phyloP scores from a whole-genome alignment of 1,140 invertebrate species.

The Cotesia chilonis region DNA sequence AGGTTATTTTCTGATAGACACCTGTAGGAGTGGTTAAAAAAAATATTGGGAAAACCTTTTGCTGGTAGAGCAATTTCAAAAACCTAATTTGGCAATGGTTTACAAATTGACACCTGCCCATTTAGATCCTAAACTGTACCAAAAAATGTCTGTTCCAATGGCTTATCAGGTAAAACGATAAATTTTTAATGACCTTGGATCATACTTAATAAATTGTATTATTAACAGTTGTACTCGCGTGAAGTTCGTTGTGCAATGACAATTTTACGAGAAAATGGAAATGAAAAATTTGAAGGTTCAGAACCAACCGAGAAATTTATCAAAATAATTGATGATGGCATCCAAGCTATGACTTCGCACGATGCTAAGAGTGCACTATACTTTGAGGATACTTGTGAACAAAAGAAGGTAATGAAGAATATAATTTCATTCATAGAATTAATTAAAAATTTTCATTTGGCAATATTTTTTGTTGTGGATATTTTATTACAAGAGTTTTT shows the following conservation, averaged over 20 bases:
- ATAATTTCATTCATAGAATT: no score
- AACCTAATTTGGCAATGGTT: conserved; percentile 1
- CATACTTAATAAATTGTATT: not conserved
- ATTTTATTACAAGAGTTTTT: not conserved
- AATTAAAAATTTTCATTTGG: no score
- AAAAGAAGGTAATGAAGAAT: not conserved
- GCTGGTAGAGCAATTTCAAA: not conserved
- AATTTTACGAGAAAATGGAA: not conserved
- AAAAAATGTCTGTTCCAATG: no score
- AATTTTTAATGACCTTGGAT: not conserved
- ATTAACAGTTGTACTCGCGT: not conserved
- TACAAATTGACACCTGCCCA: not conserved
- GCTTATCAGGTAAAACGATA: not conserved
- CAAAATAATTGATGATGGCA: conserved; percentile 8
- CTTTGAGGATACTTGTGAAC: conserved; percentile 9
- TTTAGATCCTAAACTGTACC: no score
- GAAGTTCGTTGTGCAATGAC: conserved; percentile 11
- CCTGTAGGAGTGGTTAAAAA: not conserved
- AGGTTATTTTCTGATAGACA: not conserved
- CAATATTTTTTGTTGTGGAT: not conserved
- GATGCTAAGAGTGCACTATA: not conserved
- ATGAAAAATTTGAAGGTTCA: conserved; percentile 7
- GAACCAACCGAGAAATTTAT: conserved; percentile 6
- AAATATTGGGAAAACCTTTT: conserved; percentile 11
- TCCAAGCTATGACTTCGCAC: conserved; percentile 9